Base-by-base conservation (phyloP, 92 coral and sea anemone species). In the Epizoanthus illoricatus region DNA sequence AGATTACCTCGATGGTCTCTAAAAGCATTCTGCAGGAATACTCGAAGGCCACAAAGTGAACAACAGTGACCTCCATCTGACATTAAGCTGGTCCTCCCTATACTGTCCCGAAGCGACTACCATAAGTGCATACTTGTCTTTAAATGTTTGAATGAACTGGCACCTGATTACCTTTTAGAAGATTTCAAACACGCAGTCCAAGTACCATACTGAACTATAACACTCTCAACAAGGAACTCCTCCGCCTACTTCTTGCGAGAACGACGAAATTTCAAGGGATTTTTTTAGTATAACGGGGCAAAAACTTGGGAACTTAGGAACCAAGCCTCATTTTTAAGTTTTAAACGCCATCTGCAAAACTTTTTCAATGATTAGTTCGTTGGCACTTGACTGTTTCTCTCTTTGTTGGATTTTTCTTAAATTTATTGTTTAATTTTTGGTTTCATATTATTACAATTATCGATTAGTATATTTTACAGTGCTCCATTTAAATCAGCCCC, bases 1-100 rank as follows among this genome's bases (percentile, higher is more conserved):
- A 11, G 56, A 54, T 24, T 86, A 86, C 80, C 56, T 85, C 11
- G 85, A 86, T 61, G 70, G 76, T 18, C 85, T 80, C 15, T 72
- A 66, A 40, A 56, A 73, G 4, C 72, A 83, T 5, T 83, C 84
- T 2, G 84, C 71, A 1, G 39, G 88, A n/a, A 67, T 75, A 49
- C 63, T 84, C 13, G 85, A 47, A 13, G 85, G 86, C 19, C 66
- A 62, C 47, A 63, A 42, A 52, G 70, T 71, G 42, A 66, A 80
- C 45, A 55, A 15, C 16, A 55, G 36, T 55, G 59, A 55, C 10
- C 10, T 55, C 59, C 11, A 15, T 55, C 59, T 8, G 11, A 55
- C 5, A 55, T 15, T 55, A 9, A 55, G 11, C 59, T 55, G 59
- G 59, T 15, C 59, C 10, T 55, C 59, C 59, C 16, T 55, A n/a